Evolutionary conservation across 1,140 invertebrate genomes (phyloP), one percentile per base, ranked within the genome.

Genomic region (Bombyx mandarina): DNA sequence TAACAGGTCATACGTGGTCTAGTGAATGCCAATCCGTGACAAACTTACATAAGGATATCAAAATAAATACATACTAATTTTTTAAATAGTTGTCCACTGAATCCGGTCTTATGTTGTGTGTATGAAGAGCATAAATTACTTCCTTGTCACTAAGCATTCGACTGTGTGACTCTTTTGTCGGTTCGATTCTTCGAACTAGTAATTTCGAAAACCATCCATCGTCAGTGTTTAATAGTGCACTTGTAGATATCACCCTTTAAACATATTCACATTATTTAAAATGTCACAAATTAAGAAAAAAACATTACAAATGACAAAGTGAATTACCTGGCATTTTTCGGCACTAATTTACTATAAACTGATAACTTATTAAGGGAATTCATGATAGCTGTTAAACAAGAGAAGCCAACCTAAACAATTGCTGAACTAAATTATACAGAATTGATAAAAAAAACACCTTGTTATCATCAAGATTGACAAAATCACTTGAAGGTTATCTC

Each of bases 81-180:
- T 92, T 90, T 54, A 98, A 86, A 82, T 98, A 99, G 80, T 94
- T 91, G 67, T 94, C 91, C 75, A 94, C 93, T 22, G 91, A 93
- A 83, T 96, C 96, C 51, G 97, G 94, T 71, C 95, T 93, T 46
- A 98, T 94, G 80, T 97, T 96, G 86, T 99, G 97, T 57, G 97
- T 98, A 80, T 98, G 95, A 43, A 99, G 88, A 62, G 97, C 95
- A 88, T 97, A 99, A 69, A 99, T 94, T 43, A 95, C 91, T 88
- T 98, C 96, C 88, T 98, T 98, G 82, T 97, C 95, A 66, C 96
- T 97, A 43, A 99, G 90, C 92, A 98, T 96, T 58, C 95, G 92
- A 69, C 97, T 98, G 85, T 99, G 97, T 6, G 97, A 95, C 79
- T 98, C 96, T 79, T 97, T 98, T 0, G 95, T 97, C 6, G 97